Base-by-base conservation (phyloP, 2,888 invertebrate genomes). In the Epinotia bilunana region DNA sequence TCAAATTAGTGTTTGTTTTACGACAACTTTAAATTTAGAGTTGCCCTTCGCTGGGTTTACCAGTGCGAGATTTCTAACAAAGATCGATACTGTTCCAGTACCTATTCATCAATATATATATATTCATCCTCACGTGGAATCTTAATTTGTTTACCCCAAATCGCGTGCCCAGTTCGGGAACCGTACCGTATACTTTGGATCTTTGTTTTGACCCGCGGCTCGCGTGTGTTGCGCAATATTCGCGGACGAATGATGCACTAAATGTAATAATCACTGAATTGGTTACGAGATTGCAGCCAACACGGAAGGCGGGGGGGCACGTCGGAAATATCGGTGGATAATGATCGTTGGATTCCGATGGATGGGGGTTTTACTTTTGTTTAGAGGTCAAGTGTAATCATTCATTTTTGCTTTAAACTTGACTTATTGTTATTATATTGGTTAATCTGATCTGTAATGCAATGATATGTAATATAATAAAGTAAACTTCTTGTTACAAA, bases 221-320 rank as follows among this genome's bases (percentile, higher is more conserved):
- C 20, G 74, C 69, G 69, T 74, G 74, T 23, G 63, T 70, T 70
- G 63, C 74, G 69, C 39, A 74, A 74, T 16, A 69, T 23, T n/a
- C 18, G 64, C 57, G 49, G 58, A 70, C 64, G 69, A 20, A 61
- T 72, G n/a, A 46, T 65, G 28, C 63, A 64, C 46, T 64, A 39
- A 28, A 46, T 28, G 33, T 12, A n/a, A 55, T 65, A 28, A 55
- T 65, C 23, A 55, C 58, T 39, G 11, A 39, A 39, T 33, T 11
- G 20, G 55, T 73, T 73, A 23, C 53, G n/a, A 39, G 65, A 73
- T 73, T 73, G 49, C 65, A 28, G 4, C 16, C 60, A 73, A 53
- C 62, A 33, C 60, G 74, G 70, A 71, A 74, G 64, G 39, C 16
- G 61, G 33, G 61, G 33, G 11, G 20, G 33, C n/a, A 13, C 55